Evolutionary conservation across 2,888 invertebrate genomes (phyloP).

Genomic region (Tetragnatha montana): DNA sequence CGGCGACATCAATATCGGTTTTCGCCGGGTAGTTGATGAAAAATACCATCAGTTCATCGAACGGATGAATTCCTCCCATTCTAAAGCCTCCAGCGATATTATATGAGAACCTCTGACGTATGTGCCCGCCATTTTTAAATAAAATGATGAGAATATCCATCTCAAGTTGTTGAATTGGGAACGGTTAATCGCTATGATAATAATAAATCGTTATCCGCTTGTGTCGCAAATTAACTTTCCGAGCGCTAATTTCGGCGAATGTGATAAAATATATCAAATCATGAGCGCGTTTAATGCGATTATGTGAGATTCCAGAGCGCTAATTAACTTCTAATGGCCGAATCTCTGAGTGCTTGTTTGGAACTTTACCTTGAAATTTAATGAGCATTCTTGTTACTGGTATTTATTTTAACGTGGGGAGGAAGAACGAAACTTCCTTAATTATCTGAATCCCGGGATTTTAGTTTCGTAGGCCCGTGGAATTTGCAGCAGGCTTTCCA

Average conservation of each 20-base stretch:
- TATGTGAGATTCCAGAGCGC: background rate
- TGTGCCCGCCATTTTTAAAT: too few species aligned
- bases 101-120: too few species aligned
- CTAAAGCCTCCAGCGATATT: too few species aligned
- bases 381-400: background rate
- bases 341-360: background rate
- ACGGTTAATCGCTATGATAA: background rate
- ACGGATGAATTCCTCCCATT: too few species aligned
- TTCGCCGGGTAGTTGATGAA: background rate
- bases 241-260: background rate
- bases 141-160: too few species aligned
- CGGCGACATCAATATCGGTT: background rate
- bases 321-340: background rate
- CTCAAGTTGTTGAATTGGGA: too few species aligned
- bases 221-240: background rate
- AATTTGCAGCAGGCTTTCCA: background rate
- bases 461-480: background rate
- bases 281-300: background rate
- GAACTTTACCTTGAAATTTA: background rate
- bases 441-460: background rate
- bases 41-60: background rate
- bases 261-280: background rate
- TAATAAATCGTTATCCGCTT: background rate
- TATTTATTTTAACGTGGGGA: background rate
- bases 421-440: background rate